Conservation (phyloP, 2,888 invertebrate genomes). For the Andrena bucephala region DNA sequence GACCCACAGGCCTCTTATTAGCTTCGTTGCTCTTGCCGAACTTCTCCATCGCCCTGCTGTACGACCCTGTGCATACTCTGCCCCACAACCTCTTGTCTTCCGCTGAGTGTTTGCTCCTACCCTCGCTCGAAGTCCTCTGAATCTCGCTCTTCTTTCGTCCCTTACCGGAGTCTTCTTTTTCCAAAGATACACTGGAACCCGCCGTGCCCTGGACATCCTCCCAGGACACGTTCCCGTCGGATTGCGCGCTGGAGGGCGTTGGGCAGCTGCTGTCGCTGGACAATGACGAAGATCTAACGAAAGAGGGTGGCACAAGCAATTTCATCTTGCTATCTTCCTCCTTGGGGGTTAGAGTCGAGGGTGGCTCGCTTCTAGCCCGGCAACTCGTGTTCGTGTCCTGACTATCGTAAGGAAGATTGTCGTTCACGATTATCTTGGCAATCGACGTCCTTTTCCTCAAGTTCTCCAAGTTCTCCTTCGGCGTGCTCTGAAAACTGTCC, state of each 20-base stretch:
- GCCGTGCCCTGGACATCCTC: constrained; percentile 74
- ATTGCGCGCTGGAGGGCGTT: constrained; percentile 79
- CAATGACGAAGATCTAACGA: constrained; percentile 77
- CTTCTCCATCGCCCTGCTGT: constrained; percentile 85
- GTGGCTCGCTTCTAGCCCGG: constrained; percentile 67
- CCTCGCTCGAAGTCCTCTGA: constrained; percentile 60
- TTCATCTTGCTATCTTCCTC: constrained; percentile 69
- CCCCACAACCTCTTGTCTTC: constrained; percentile 82
- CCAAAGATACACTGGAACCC: constrained; percentile 66
- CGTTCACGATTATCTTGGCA: constrained; percentile 81
- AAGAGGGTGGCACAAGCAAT: constrained; percentile 72
- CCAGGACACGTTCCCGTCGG: constrained; percentile 80
- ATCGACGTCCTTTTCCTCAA: constrained; percentile 80
- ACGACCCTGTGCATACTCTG: constrained; percentile 84
- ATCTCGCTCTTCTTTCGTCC: constrained; percentile 44
- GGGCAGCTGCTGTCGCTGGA: constrained; percentile 81
- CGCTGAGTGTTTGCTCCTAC: constrained; percentile 58
- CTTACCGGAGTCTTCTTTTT: constrained; percentile 71
- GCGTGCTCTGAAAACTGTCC: constrained; percentile 75
- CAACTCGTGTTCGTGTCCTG: constrained; percentile 63
- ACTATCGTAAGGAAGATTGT: constrained; percentile 68
- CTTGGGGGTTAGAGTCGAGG: constrained; percentile 31
- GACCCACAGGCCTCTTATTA: constrained; percentile 64
- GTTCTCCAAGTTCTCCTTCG: constrained; percentile 81
- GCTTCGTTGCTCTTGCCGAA: constrained; percentile 78